Percentiles rank a stretch among this genome's conserved stretches.
Evolutionary conservation across 1,140 invertebrate species (phyloP).

Genomic region (Sminthurinus signatus): DNA sequence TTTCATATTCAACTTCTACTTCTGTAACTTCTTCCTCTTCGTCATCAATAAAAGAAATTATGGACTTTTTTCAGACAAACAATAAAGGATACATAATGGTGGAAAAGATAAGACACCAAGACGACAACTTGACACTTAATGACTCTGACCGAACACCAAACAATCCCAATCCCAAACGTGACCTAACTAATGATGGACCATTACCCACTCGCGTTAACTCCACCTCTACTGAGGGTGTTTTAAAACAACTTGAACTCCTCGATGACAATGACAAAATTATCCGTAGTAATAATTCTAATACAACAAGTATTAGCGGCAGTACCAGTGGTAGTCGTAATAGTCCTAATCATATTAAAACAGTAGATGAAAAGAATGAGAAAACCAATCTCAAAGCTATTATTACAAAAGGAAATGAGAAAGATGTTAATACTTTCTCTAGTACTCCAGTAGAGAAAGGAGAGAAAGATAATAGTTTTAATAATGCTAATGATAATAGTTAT

Average conservation of each 20-base stretch:
- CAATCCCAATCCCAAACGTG: constrained; percentile 1
- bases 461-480: too few relatives aligned
- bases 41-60: constrained; percentile 29
- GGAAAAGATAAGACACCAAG: constrained; percentile 28
- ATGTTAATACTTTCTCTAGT: too few relatives aligned
- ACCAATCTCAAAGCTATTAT: too few relatives aligned
- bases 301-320: too few relatives aligned
- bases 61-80: constrained; percentile 33
- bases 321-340: too few relatives aligned
- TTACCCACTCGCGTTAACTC: constrained; percentile 24
- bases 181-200: constrained; percentile 19
- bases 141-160: constrained; percentile 18
- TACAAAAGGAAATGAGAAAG: too few relatives aligned
- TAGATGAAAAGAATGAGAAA: too few relatives aligned
- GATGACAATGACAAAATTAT: constrained; percentile 10
- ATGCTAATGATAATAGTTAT: too few relatives aligned
- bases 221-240: constrained; percentile 24
- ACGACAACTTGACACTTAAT: constrained; percentile 19
- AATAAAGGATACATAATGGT: constrained; percentile 33
- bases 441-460: too few relatives aligned
- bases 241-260: constrained; percentile 6
- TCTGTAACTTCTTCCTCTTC: too few relatives aligned
- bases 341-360: too few relatives aligned
- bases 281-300: too few relatives aligned
- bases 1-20: neutral